Conservation (phyloP, 2,888 invertebrate species). For the Brachypterus glaber region DNA sequence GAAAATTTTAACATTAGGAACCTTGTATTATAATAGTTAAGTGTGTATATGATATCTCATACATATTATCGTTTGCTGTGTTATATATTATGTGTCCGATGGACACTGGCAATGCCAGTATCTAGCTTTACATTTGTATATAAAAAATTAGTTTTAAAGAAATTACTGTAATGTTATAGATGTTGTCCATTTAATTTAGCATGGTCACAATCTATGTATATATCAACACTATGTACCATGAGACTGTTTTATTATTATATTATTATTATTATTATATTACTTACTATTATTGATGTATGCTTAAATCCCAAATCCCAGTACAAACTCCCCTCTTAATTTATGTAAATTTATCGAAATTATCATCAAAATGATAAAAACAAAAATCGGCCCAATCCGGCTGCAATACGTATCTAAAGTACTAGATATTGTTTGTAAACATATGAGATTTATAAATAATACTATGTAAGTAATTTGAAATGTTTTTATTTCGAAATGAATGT, state of each 20-base stretch:
- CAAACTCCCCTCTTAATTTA: conserved; percentile 13
- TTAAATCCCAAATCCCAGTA: conserved; percentile 15
- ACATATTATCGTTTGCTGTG: conserved; percentile 32
- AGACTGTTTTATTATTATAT: conserved; percentile 37
- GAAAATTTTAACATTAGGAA: conserved; percentile 18
- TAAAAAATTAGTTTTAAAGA: conserved; percentile 16
- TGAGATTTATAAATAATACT: conserved; percentile 29
- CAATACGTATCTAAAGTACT: conserved; percentile 29
- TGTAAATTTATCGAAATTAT: conserved; percentile 16
- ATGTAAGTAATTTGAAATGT: conserved; percentile 37
- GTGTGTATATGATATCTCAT: conserved; percentile 33
- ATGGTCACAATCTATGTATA: conserved; percentile 34
- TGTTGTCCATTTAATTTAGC: conserved; percentile 35
- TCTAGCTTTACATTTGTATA: conserved; percentile 35
- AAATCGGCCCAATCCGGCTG: conserved; percentile 15
- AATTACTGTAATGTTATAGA: conserved; percentile 37
- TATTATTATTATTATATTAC: conserved; percentile 2
- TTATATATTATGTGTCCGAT: conserved; percentile 33
- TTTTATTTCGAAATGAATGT: conserved; percentile 40
- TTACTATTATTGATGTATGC: conserved; percentile 30
- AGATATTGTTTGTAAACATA: conserved; percentile 27
- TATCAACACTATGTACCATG: conserved; percentile 36
- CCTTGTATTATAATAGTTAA: conserved; percentile 33
- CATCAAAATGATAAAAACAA: conserved; percentile 2
- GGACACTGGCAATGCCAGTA: conserved; percentile 39